phyloP scores from a whole-genome alignment of 2,888 invertebrate species.

The Cryptus viduatorius region DNA sequence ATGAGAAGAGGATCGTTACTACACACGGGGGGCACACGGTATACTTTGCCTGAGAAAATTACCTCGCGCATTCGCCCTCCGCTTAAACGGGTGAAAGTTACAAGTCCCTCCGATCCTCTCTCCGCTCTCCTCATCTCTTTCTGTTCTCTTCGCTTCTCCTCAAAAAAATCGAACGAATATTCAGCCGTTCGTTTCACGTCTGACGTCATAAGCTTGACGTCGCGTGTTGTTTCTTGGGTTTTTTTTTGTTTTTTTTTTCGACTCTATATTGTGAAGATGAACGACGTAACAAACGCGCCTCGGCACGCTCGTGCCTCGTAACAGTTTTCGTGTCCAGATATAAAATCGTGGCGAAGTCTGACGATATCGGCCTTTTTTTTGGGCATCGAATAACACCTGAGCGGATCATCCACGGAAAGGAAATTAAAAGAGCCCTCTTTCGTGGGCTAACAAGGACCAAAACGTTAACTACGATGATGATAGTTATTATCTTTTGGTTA shows the following conservation, averaged over 20 bases:
- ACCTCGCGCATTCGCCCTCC: conserved; percentile 60
- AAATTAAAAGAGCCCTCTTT: conserved; percentile 1
- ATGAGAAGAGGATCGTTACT: conserved; percentile 60
- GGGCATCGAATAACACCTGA: background rate
- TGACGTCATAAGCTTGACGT: conserved; percentile 58
- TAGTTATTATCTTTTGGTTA: conserved; percentile 25
- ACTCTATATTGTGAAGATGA: conserved; percentile 16
- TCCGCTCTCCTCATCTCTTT: conserved; percentile 16
- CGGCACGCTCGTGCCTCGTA: conserved; percentile 21
- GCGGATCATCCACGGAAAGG: background rate
- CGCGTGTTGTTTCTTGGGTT: conserved; percentile 31
- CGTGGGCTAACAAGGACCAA: conserved; percentile 19
- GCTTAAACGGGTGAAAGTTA: conserved; percentile 70
- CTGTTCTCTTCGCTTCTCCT: conserved; percentile 19
- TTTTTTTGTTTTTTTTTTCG: background rate
- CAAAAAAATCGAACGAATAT: conserved; percentile 40
- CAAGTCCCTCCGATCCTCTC: conserved; percentile 14
- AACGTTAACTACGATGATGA: conserved; percentile 22
- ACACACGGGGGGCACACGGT: conserved; percentile 41
- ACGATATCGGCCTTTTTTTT: conserved; percentile 4
- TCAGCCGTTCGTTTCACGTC: conserved; percentile 24
- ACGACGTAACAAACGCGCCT: conserved; percentile 40
- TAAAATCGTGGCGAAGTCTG: conserved; percentile 10
- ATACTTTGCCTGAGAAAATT: conserved; percentile 69
- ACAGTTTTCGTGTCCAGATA: conserved; percentile 32